These are phyloP conservation scores for Zelleria hepariella DNA, from an alignment of 2,888 invertebrate genomes.

Conservation along the genomic window DNA sequence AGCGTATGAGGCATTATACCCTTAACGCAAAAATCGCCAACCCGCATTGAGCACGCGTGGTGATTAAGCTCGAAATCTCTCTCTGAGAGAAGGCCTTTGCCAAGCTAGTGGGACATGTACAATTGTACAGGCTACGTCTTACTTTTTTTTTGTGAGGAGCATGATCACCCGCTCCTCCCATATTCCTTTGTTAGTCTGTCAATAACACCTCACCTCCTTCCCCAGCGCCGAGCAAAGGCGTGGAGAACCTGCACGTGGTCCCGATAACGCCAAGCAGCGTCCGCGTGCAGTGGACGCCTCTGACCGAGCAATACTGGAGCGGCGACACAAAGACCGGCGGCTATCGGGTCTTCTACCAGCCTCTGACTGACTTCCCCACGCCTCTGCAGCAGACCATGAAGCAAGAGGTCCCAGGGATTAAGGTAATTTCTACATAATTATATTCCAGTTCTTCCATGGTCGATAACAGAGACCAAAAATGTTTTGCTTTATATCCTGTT, in stretches of 20 bases:
- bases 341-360: constrained; percentile 90
- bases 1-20: too few relatives aligned
- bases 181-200: too few relatives aligned
- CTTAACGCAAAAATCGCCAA: too few relatives aligned
- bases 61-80: too few relatives aligned
- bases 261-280: constrained; percentile 96
- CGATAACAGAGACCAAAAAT: too few relatives aligned
- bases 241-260: constrained; percentile 86
- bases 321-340: constrained; percentile 91
- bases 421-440: constrained; percentile 61
- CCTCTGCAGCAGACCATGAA: constrained; percentile 87
- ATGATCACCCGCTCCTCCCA: too few relatives aligned
- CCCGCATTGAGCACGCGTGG: too few relatives aligned
- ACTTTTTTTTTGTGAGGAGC: too few relatives aligned
- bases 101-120: too few relatives aligned
- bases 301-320: constrained; percentile 86
- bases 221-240: constrained; percentile 87
- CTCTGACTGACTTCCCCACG: constrained; percentile 89
- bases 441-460: neutral
- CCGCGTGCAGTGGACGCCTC: constrained; percentile 89
- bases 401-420: constrained; percentile 85
- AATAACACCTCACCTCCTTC: neutral
- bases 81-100: too few relatives aligned
- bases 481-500: too few relatives aligned
- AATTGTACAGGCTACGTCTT: too few relatives aligned